Percentiles rank a stretch among this genome's conserved stretches.
These are phyloP conservation scores for Chalcosyrphus nemorum DNA, from an alignment of 2,888 invertebrate genomes.

Conservation along the genomic window DNA sequence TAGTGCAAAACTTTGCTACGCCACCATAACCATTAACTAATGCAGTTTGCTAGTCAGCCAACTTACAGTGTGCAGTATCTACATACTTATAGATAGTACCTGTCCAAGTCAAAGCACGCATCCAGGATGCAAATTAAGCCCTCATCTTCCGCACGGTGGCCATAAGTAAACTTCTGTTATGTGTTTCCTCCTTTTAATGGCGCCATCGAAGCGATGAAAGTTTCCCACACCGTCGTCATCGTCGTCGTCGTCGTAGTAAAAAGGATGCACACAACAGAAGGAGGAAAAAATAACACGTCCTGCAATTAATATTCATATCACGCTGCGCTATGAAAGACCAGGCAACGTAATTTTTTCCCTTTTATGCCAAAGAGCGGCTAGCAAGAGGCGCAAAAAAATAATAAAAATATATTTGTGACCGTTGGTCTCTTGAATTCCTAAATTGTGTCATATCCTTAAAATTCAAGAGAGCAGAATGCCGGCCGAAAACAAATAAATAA, in stretches of 20 bases:
- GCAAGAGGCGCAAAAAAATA: slow-evolving; percentile 34
- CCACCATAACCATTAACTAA: slow-evolving; percentile 66
- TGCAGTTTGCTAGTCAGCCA: slow-evolving; percentile 52
- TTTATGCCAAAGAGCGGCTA: slow-evolving; percentile 38
- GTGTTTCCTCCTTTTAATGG: slow-evolving; percentile 52
- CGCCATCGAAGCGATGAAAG: slow-evolving; percentile 53
- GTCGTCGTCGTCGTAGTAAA: background rate
- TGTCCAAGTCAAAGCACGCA: slow-evolving; percentile 59
- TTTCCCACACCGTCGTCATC: slow-evolving; percentile 13
- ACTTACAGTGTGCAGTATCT: slow-evolving; percentile 19
- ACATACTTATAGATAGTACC: too few species aligned
- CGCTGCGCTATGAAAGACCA: slow-evolving; percentile 62
- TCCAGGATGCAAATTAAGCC: slow-evolving; percentile 69
- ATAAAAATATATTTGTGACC: slow-evolving; percentile 59
- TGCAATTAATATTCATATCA: slow-evolving; percentile 70
- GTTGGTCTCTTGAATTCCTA: slow-evolving; percentile 60
- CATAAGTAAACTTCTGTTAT: slow-evolving; percentile 68
- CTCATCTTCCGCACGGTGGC: slow-evolving; percentile 62
- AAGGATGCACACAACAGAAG: background rate
- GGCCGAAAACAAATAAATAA: slow-evolving; percentile 17
- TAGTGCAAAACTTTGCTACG: slow-evolving; percentile 54
- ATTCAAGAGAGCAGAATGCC: slow-evolving; percentile 42
- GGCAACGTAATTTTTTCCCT: slow-evolving; percentile 45
- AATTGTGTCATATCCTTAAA: slow-evolving; percentile 63
- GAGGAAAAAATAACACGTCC: slow-evolving; percentile 41